phyloP scores from a whole-genome alignment of 2,113 vertebrate species.

The pig (Sus scrofa) region DNA sequence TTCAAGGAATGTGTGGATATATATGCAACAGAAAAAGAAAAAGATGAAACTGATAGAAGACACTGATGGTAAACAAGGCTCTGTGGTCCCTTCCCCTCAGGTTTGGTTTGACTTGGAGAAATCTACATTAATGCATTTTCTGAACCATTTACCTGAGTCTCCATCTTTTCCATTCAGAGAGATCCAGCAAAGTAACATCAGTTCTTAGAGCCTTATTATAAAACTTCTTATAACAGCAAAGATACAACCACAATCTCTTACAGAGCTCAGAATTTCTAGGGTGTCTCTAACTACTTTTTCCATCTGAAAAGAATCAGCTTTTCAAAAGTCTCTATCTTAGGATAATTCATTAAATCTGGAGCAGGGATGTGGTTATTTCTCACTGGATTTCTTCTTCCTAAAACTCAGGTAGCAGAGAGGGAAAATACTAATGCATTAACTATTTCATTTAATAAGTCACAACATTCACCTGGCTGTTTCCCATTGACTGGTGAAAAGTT shows the following conservation, averaged over 20 bases:
- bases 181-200: not conserved
- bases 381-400: not conserved
- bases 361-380: not conserved
- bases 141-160: not conserved
- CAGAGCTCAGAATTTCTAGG: constrained; percentile 4
- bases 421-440: not conserved
- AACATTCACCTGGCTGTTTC: not conserved
- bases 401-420: constrained; percentile 4
- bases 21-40: not conserved
- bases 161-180: not conserved
- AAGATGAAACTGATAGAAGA: not conserved
- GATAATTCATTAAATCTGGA: not conserved
- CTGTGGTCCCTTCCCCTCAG: not conserved
- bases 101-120: not conserved
- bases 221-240: not conserved
- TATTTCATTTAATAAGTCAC: constrained; percentile 55
- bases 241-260: not conserved
- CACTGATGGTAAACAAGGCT: not conserved
- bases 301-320: not conserved
- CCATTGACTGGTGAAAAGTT: not conserved
- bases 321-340: not conserved
- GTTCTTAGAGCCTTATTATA: not conserved
- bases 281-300: not conserved
- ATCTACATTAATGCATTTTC: not conserved
- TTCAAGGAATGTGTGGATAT: not conserved